phyloP scores from a whole-genome alignment of 2,797 vertebrate species.

The Cirrhinus molitorella region DNA sequence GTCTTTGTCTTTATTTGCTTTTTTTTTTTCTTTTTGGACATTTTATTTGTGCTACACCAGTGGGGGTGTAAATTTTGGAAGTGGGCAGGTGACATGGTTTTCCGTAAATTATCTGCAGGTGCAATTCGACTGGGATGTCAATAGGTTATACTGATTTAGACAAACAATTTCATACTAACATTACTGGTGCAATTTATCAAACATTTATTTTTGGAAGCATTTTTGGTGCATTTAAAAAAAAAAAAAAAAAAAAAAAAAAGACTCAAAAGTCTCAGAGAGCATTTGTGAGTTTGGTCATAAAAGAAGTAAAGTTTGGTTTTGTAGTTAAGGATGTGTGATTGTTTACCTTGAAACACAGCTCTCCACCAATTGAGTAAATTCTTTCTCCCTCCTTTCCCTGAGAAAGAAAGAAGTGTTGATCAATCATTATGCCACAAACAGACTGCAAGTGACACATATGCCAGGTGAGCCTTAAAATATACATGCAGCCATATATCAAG shows the following conservation, averaged over 20 bases:
- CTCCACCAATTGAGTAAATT: slow-evolving; percentile 38
- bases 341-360: slow-evolving; percentile 35
- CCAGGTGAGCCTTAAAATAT: slow-evolving; percentile 81
- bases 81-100: background rate
- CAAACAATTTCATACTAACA: background rate
- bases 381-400: slow-evolving; percentile 36
- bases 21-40: background rate
- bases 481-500: slow-evolving; percentile 77
- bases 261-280: background rate
- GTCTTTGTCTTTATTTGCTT: background rate
- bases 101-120: background rate
- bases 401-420: slow-evolving; percentile 68
- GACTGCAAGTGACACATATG: slow-evolving; percentile 73
- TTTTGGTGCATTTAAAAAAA: background rate
- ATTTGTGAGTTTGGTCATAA: background rate
- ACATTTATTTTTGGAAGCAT: background rate
- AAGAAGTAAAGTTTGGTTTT: background rate
- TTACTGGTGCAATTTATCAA: background rate
- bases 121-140: background rate
- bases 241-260: background rate
- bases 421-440: slow-evolving; percentile 74
- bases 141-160: background rate
- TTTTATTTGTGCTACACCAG: background rate
- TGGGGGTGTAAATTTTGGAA: too few relatives aligned
- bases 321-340: slow-evolving; percentile 25